Evolutionary conservation across 2,888 invertebrate species (phyloP).

Genomic region (Nymphalis urticae): DNA sequence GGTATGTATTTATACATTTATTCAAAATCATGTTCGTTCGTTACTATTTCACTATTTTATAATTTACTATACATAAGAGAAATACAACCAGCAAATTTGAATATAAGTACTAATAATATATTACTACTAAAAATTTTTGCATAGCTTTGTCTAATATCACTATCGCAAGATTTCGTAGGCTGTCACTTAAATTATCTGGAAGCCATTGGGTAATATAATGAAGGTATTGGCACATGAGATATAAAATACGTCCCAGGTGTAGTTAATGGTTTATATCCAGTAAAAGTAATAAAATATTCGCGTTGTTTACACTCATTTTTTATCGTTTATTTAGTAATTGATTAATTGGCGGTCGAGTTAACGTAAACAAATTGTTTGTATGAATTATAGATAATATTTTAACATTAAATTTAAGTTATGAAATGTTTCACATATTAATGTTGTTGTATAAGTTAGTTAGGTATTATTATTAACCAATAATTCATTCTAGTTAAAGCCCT

Average conservation of each 20-base stretch:
- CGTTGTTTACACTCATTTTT: neutral
- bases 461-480: too few species aligned
- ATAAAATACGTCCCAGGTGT: slow-evolving; percentile 15
- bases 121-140: neutral
- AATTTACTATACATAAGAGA: too few species aligned
- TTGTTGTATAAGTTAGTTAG: neutral
- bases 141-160: neutral
- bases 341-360: neutral
- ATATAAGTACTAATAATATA: too few species aligned
- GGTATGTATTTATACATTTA: too few species aligned
- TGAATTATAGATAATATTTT: too few species aligned
- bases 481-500: too few species aligned
- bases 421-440: neutral
- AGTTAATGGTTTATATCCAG: slow-evolving; percentile 22
- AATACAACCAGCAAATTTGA: too few species aligned
- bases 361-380: too few species aligned
- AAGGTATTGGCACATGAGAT: slow-evolving; percentile 8
- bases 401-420: too few species aligned
- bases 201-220: neutral
- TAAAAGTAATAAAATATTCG: slow-evolving; percentile 7
- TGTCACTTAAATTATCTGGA: slow-evolving; percentile 4
- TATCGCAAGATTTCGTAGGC: neutral
- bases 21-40: too few species aligned
- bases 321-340: slow-evolving; percentile 8
- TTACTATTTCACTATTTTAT: too few species aligned